These are phyloP conservation scores for Holothuria glaberrima DNA, from an alignment of 35 echinoderm and acorn worm species.

Conservation along the genomic window DNA sequence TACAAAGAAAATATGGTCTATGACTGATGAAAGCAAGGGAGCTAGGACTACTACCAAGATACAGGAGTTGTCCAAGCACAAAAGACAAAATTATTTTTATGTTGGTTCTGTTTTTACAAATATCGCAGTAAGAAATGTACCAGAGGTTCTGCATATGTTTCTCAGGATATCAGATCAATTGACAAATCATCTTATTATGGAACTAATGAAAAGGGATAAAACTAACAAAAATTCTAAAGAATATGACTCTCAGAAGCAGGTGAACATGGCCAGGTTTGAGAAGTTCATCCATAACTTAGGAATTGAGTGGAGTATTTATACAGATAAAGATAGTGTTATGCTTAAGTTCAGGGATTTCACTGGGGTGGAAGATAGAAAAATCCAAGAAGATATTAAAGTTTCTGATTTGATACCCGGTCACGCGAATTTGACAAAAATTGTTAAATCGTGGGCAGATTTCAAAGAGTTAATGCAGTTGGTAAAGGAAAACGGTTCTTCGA, in stretches of 20 bases:
- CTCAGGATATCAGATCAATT: constrained; percentile 21
- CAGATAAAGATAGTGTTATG: not conserved
- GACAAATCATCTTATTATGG: constrained; percentile 15
- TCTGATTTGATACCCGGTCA: not conserved
- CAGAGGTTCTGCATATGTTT: constrained; percentile 19
- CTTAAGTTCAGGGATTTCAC: not conserved
- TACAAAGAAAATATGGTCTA: constrained; percentile 34
- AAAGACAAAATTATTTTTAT: not conserved
- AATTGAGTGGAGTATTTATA: not conserved
- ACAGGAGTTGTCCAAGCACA: not conserved
- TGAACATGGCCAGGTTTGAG: not conserved
- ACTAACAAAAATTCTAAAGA: constrained; percentile 1
- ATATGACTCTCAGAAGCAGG: not conserved
- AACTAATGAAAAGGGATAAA: constrained; percentile 17
- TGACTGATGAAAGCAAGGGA: constrained; percentile 22
- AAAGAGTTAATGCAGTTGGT: not conserved
- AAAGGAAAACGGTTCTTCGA: not conserved
- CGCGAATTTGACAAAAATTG: not conserved
- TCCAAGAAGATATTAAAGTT: not conserved
- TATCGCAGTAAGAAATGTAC: not conserved
- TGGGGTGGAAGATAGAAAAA: not conserved
- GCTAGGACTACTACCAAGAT: constrained; percentile 34
- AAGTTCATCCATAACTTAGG: not conserved
- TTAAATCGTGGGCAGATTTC: not conserved
- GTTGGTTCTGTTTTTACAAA: not conserved